phyloP scores from a whole-genome alignment of 2,888 invertebrate species.

The Oconnorella tubifera region DNA sequence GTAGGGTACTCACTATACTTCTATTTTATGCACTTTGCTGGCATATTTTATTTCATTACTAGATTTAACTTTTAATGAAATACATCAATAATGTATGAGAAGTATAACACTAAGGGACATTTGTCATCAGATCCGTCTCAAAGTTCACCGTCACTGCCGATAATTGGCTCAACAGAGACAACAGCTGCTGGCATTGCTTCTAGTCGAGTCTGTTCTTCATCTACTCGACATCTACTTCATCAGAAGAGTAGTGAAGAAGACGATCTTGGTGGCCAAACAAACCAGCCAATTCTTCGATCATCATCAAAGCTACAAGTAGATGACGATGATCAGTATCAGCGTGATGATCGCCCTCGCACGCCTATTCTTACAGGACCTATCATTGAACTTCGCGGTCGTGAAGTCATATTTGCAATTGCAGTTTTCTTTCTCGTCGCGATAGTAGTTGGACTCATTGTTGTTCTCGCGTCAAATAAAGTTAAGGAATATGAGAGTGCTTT shows the following conservation, averaged over 20 bases:
- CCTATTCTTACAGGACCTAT: slow-evolving; percentile 28
- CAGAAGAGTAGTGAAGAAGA: not conserved
- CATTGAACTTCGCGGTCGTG: slow-evolving; percentile 34
- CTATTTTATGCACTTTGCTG: no score
- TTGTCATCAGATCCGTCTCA: no score
- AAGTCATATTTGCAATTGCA: slow-evolving; percentile 37
- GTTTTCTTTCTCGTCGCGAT: slow-evolving; percentile 37
- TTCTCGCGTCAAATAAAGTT: slow-evolving; percentile 25
- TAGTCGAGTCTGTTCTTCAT: no score
- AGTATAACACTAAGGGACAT: no score
- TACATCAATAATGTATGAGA: no score
- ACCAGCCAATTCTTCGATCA: not conserved
- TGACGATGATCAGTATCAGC: slow-evolving; percentile 10
- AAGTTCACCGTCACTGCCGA: no score
- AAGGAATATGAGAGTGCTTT: not conserved
- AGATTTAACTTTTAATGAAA: no score
- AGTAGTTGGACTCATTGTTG: slow-evolving; percentile 31
- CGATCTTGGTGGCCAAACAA: not conserved
- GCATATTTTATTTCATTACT: no score
- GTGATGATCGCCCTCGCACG: slow-evolving; percentile 18
- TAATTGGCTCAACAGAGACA: no score
- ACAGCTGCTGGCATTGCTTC: no score
- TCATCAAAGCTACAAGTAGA: not conserved
- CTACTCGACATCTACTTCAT: not conserved
- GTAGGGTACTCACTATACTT: no score